Conservation (phyloP, 2,888 invertebrate species). For the Epistrophe eligans region DNA sequence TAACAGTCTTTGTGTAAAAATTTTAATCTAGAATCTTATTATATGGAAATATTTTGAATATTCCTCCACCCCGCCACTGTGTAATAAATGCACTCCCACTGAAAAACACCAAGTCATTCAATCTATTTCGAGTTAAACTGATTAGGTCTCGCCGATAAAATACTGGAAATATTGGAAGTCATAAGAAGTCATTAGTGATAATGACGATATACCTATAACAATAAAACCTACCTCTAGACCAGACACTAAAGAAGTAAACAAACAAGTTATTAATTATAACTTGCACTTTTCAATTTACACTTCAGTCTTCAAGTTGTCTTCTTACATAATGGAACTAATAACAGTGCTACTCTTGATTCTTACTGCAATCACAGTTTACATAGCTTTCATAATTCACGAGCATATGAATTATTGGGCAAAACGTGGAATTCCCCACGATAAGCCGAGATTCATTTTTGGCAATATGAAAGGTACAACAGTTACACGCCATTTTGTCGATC, state of each 20-base stretch:
- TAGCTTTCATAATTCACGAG: background rate
- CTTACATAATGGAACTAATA: background rate
- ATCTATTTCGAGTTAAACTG: no score
- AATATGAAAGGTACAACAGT: background rate
- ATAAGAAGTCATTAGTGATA: no score
- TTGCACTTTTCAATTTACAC: background rate
- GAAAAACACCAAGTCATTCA: no score
- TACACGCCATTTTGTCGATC: background rate
- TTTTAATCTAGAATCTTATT: no score
- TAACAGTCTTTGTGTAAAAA: no score
- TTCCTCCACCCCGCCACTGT: no score
- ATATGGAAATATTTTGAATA: no score
- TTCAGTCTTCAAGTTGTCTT: background rate
- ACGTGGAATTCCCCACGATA: conserved; percentile 20
- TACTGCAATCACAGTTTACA: background rate
- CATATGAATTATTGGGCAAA: conserved; percentile 3
- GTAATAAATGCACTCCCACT: no score
- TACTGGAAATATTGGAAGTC: no score
- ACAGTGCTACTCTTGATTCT: background rate
- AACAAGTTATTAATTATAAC: background rate
- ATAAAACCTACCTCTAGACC: background rate
- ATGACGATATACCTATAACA: background rate
- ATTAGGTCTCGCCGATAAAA: no score
- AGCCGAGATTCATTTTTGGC: conserved; percentile 3
- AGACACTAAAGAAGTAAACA: background rate